Base-by-base conservation (phyloP, 1,140 invertebrate genomes). In the Hycleus phaleratus region DNA sequence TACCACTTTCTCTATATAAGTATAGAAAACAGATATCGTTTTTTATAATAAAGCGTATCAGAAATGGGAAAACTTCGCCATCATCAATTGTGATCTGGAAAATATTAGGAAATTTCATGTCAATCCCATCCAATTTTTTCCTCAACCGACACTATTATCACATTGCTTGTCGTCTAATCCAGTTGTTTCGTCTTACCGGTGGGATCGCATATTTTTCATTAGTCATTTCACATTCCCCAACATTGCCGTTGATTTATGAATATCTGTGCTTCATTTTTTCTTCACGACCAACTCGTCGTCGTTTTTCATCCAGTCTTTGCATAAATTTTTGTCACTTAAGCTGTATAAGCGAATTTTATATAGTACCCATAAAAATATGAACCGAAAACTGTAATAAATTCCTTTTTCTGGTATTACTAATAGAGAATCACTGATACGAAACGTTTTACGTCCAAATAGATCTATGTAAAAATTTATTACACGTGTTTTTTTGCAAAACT, bases 331-430 rank as follows among this genome's bases (percentile, higher is more conserved):
- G 60, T 62, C 60, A 59, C 60, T 62, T 62, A 62, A 58, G 56
- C 60, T 56, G 58, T 56, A 62, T 62, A 62, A 62, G 56, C 60
- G 60, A 62, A 62, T 62, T 62, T 62, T 62, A 62, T 62, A 62
- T 59, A 44, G 56, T 55, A 32, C 57, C 47, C 51, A 58, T 62
- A 62, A 62, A 62, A 62, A 59, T 62, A 26, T 49, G 51, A 47
- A 58, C 56, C 56, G 58, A 62, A 54, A 54, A 58, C 18, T 51
- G 60, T 49, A 62, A 62, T 59, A 62, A 62, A 58, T 62, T 61
- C 32, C 32, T 7, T 32, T 61, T 58, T 61, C 57, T 46, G 52
- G 42, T 56, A 32, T 32, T 38, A 45, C 52, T 56, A 56, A 55
- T 54, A 60, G 25, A 26, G 49, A 56, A 45, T 53, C 43, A 47